Base-by-base conservation (phyloP, 1,140 invertebrate species). In the Onthophagus taurus region DNA sequence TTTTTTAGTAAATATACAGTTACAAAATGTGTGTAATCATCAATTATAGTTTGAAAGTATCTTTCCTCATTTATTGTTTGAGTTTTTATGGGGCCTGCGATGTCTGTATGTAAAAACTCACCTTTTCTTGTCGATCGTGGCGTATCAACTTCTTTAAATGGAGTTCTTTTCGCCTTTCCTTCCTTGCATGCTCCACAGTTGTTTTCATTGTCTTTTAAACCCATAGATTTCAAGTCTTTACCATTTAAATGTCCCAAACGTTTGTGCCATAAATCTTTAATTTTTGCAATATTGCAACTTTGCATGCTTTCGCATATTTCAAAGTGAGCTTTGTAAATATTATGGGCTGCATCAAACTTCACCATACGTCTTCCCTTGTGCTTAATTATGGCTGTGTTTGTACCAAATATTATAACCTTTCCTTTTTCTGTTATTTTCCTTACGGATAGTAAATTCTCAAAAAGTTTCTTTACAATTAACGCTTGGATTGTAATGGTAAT, bases 11-110 rank as follows among this genome's bases (percentile, higher is more conserved):
- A 33, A 42, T 59, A 65, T 9, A 61, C 49, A 11, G 54, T 41
- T 6, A 31, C 31, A 45, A 60, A 62, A 50, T 57, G 52, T 11
- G 57, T 60, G 44, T 34, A 67, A 49, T 67, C 59, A 49, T 67
- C 64, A 30, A 58, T 55, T 31, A 66, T 64, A 17, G 61, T 57
- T 3, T 65, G 38, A 52, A 64, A 62, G 49, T 66, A 67, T n/a
- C 37, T 53, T 31, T 55, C 48, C 11, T 55, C 54, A 42, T 63
- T 53, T 21, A 38, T 19, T 16, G 35, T 56, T 17, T 42, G n/a
- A 24, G 52, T 52, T 20, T 42, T 50, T 13, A 66, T 62, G 5
- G 60, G 61, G 19, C 61, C 61, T 51, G 57, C 65, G 0, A 66
- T 47, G 51, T 66, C 62, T 23, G 47, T 55, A 36, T 61, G 57